Evolutionary conservation across 1,140 invertebrate species (phyloP), one percentile per base, ranked within the genome.

Genomic region (Battus philenor): DNA sequence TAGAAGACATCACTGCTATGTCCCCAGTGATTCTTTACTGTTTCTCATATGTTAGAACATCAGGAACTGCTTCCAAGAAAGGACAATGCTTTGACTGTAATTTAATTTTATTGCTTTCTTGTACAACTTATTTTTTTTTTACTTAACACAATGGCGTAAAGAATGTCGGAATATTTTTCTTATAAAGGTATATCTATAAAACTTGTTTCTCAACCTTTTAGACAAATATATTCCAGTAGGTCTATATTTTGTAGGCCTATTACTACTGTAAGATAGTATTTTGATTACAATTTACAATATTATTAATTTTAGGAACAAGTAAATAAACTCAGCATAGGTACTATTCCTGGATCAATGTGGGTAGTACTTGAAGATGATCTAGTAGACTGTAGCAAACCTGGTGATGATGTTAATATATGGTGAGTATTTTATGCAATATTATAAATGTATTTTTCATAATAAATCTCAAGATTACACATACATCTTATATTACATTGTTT

Each of bases 381-480:
- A 6, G 94, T 97, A 1, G 95, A 97, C 79, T 85, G 80, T 38
- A 96, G 95, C 76, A 95, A 95, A 79, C 94, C 95, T 47, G 95
- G 96, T 6, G 95, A 97, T 88, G 92, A 95, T 89, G 89, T 97
- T 7, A 89, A 90, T 56, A 89, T 97, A 29, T 93, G 91, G 95
- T 96, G 61, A 61, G 50, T 52, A n/a, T n/a, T n/a, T n/a, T n/a
- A n/a, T n/a, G n/a, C n/a, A n/a, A n/a, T n/a, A n/a, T n/a, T n/a
- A n/a, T n/a, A n/a, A n/a, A n/a, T n/a, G n/a, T n/a, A n/a, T n/a
- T n/a, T n/a, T n/a, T n/a, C n/a, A n/a, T n/a, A n/a, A n/a, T n/a
- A n/a, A n/a, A n/a, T n/a, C n/a, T n/a, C n/a, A n/a, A n/a, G n/a
- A n/a, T n/a, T n/a, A n/a, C n/a, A n/a, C n/a, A n/a, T n/a, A n/a